Conservation (phyloP, 1,140 invertebrate species). For the Lepidostoma basale region DNA sequence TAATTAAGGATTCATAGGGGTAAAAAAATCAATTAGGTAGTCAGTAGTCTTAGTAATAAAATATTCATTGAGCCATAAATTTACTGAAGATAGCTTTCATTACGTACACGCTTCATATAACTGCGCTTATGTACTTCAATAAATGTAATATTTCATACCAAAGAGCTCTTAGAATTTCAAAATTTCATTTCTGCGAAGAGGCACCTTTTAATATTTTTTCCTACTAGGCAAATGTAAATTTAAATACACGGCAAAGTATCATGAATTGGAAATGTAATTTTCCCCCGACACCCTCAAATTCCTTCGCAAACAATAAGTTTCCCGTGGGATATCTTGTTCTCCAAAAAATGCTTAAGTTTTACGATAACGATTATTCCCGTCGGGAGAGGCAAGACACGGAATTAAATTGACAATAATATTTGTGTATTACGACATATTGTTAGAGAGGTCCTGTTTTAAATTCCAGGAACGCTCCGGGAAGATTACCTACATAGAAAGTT, state of each 20-base stretch:
- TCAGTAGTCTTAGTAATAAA: too few species aligned
- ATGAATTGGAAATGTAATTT: conserved; percentile 48
- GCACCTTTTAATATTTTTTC: conserved; percentile 6
- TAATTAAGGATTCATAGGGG: too few species aligned
- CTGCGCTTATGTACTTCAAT: not conserved
- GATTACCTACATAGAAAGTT: not conserved
- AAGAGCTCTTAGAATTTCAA: too few species aligned
- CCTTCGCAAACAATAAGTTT: conserved; percentile 44
- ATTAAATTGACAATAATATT: conserved; percentile 32
- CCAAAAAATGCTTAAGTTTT: conserved; percentile 32
- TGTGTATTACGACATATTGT: conserved; percentile 14
- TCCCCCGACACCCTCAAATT: conserved; percentile 41
- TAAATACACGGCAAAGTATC: conserved; percentile 26
- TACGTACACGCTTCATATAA: too few species aligned
- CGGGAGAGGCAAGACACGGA: conserved; percentile 13
- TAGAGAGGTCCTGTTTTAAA: not conserved
- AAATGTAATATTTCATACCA: too few species aligned
- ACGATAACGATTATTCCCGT: conserved; percentile 22
- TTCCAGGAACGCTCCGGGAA: not conserved
- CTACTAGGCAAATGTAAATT: conserved; percentile 12
- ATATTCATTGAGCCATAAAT: too few species aligned
- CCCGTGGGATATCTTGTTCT: not conserved
- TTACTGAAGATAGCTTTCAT: too few species aligned
- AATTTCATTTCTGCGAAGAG: too few species aligned
- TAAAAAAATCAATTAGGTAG: too few species aligned